These are phyloP conservation scores for Tenthredo amoena DNA, from an alignment of 2,888 invertebrate genomes.

Conservation along the genomic window DNA sequence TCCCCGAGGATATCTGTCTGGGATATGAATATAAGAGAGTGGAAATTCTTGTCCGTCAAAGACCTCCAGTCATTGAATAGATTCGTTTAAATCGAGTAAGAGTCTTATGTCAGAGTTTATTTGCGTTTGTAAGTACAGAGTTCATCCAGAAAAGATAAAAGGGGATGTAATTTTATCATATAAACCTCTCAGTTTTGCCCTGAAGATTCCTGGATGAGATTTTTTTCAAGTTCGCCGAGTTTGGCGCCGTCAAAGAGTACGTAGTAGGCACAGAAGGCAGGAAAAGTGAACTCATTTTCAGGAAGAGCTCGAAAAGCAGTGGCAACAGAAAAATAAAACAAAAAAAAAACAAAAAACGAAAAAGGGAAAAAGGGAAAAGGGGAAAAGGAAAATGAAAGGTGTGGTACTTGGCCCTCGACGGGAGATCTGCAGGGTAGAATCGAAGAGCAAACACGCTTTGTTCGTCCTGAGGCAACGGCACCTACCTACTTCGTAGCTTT, in stretches of 20 bases:
- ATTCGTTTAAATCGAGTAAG: background rate
- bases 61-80: background rate
- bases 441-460: constrained; percentile 38
- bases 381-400: background rate
- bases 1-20: background rate
- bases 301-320: constrained; percentile 3
- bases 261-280: background rate
- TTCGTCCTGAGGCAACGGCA: constrained; percentile 23
- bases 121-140: background rate
- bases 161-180: background rate
- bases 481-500: constrained; percentile 36
- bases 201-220: constrained; percentile 1
- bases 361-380: background rate
- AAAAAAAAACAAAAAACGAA: background rate
- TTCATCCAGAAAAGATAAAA: background rate
- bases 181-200: background rate
- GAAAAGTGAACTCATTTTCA: background rate
- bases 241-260: background rate
- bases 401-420: background rate
- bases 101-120: background rate
- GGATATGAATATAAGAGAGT: background rate
- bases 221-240: background rate
- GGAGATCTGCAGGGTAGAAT: background rate
- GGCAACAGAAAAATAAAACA: background rate
- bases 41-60: background rate